Conservation (phyloP, 1,140 invertebrate genomes). For the Platorchestia sp. region DNA sequence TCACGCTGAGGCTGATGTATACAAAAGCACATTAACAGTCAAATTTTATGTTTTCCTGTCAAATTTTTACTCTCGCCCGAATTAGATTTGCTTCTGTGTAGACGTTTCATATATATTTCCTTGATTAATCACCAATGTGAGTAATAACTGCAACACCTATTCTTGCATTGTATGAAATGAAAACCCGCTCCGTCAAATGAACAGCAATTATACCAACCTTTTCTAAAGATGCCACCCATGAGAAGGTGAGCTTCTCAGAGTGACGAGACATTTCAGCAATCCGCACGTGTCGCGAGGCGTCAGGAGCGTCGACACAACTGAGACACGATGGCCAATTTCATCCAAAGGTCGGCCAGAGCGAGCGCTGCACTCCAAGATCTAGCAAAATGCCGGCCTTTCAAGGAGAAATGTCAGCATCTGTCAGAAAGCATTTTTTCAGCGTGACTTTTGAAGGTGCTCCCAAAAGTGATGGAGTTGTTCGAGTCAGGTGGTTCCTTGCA, state of each 20-base stretch:
- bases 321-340: background rate
- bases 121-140: background rate
- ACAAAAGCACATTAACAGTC: too few relatives aligned
- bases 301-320: background rate
- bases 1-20: too few relatives aligned
- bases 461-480: background rate
- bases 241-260: background rate
- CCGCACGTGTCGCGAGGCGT: background rate
- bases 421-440: background rate
- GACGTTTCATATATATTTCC: background rate
- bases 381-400: background rate
- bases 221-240: background rate
- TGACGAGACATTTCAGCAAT: background rate
- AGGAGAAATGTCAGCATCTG: slow-evolving; percentile 50
- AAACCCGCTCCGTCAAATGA: background rate
- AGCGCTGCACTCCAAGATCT: background rate
- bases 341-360: background rate
- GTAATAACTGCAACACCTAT: background rate
- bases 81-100: background rate
- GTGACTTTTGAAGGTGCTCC: slow-evolving; percentile 10
- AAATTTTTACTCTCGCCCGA: background rate
- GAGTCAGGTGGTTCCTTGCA: background rate
- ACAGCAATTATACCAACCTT: background rate
- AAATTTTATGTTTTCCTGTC: background rate
- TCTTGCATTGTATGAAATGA: background rate